Base-by-base conservation (phyloP, 1,140 invertebrate species). In the Tribolium madens region DNA sequence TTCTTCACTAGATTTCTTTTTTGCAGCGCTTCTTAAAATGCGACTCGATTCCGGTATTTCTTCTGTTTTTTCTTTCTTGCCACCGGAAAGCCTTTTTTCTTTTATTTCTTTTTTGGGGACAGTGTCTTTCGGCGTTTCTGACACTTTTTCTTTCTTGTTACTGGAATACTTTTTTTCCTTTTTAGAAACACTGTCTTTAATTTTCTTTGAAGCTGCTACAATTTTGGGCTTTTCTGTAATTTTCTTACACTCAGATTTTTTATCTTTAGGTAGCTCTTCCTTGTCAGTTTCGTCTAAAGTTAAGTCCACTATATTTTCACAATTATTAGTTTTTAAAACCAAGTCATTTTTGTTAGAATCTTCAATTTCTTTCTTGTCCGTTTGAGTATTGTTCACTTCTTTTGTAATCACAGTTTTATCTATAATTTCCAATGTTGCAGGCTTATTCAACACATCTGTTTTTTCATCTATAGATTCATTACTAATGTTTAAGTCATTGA, bases 31-130 rank as follows among this genome's bases (percentile, higher is more conserved):
- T 64, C 57, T 36, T 31, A 64, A 33, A 13, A 64, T 26, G 3
- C 57, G 57, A 33, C 31, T 26, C 1, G 57, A 64, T 33, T 64
- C 26, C 0, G 52, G 52, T 12, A 1, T 33, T 18, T 60, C 26
- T 57, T 74, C 72, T 17, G 17, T 31, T 9, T 50, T 52, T 50
- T 52, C 47, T 50, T 26, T 73, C 18, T 14, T 57, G 1, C 7
- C 17, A 64, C 18, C 1, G 3, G 31, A 18, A 13, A 18, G 18
- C 31, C 9, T 1, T 21, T 21, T 57, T 21, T 57, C 17, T 21
- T 57, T 12, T 6, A 14, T 57, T 9, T 26, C 52, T 17, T 52
- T 52, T 17, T 52, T 26, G 3, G 1, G 1, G 21, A 26, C 21
- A 4, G 21, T 26, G 21, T 26, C 21, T 26, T 26, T 5, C 21